Percentiles rank a stretch among this genome's conserved stretches.
These are phyloP conservation scores for Lepidostoma basale DNA, from an alignment of 1,140 invertebrate species.

Conservation along the genomic window DNA sequence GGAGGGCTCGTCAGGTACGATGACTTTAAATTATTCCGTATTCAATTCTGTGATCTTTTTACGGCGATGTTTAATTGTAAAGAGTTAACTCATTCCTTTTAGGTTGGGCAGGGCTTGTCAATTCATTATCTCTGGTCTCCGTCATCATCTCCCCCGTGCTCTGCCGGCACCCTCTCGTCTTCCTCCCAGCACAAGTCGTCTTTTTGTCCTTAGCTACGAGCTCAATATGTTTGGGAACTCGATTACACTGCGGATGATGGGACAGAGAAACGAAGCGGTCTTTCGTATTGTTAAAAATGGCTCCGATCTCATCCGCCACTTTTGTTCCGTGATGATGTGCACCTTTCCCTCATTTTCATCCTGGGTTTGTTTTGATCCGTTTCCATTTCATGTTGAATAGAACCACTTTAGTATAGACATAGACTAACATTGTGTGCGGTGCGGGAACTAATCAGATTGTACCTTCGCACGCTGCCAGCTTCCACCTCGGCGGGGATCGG, in stretches of 20 bases:
- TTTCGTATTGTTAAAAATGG: neutral
- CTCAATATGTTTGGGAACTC: neutral
- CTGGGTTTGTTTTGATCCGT: slow-evolving; percentile 9
- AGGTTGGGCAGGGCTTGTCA: slow-evolving; percentile 36
- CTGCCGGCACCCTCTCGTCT: too few relatives aligned
- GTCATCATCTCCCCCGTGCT: neutral
- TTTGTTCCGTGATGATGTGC: slow-evolving; percentile 1
- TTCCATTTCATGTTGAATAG: too few relatives aligned
- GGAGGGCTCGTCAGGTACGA: slow-evolving; percentile 40
- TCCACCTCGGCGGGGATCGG: slow-evolving; percentile 57
- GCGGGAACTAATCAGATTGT: too few relatives aligned
- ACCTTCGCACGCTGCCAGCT: slow-evolving; percentile 52
- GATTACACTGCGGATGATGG: neutral
- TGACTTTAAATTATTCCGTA: too few relatives aligned
- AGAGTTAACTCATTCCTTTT: slow-evolving; percentile 34
- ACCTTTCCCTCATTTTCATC: slow-evolving; percentile 5
- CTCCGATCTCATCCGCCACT: neutral
- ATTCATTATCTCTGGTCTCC: slow-evolving; percentile 20
- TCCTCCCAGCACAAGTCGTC: neutral
- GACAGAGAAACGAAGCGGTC: slow-evolving; percentile 5
- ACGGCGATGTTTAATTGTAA: too few relatives aligned
- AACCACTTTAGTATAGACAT: too few relatives aligned
- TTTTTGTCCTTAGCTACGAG: slow-evolving; percentile 16
- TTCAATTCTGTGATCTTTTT: too few relatives aligned
- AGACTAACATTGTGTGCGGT: too few relatives aligned